Percentiles rank a stretch among this genome's conserved stretches.
Conservation (phyloP, 2,888 invertebrate genomes). For the Agrochola lychnidis region DNA sequence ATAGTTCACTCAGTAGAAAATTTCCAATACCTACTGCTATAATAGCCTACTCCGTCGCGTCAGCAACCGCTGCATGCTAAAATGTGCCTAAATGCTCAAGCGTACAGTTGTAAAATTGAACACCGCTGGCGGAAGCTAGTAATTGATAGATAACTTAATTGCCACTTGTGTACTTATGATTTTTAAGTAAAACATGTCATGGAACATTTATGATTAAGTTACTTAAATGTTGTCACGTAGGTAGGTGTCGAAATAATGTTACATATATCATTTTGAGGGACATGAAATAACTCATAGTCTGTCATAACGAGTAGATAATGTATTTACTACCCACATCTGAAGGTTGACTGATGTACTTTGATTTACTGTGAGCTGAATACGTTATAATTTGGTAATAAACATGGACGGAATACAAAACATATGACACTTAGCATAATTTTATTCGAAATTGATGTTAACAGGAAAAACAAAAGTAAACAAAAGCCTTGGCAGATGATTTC, state of each 20-base stretch:
- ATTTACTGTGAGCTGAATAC: slow-evolving; percentile 49
- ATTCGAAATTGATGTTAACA: not conserved
- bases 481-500: slow-evolving; percentile 32
- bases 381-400: slow-evolving; percentile 32
- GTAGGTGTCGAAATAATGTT: slow-evolving; percentile 9
- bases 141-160: slow-evolving; percentile 30
- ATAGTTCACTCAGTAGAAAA: too few relatives aligned
- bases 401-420: slow-evolving; percentile 34
- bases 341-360: slow-evolving; percentile 51
- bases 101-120: too few relatives aligned
- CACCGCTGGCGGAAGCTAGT: too few relatives aligned
- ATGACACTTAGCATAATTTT: slow-evolving; percentile 5
- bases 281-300: slow-evolving; percentile 1
- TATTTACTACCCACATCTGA: slow-evolving; percentile 20
- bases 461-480: slow-evolving; percentile 15
- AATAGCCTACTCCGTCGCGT: too few relatives aligned
- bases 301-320: not conserved
- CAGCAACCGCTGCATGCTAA: too few relatives aligned
- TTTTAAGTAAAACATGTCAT: slow-evolving; percentile 7
- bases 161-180: not conserved
- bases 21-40: too few relatives aligned
- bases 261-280: slow-evolving; percentile 13
- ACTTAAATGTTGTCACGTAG: not conserved
- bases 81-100: too few relatives aligned
- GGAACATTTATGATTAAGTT: slow-evolving; percentile 1